A percentile compares a stretch with the other conserved stretches of the same genome.
phyloP scores from a whole-genome alignment of 2,113 vertebrate genomes.

The Stercorarius parasiticus region DNA sequence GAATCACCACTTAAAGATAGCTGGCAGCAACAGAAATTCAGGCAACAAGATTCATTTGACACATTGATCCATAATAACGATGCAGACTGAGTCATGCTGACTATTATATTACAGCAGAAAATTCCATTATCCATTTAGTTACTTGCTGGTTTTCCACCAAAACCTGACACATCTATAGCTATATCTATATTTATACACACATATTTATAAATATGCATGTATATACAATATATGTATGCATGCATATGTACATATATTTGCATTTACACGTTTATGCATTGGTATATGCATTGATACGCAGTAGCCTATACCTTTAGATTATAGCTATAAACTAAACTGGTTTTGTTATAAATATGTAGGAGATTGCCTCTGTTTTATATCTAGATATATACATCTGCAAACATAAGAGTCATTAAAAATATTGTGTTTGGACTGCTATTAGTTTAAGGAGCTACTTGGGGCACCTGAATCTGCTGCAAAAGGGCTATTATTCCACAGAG shows the following conservation, averaged over 20 bases:
- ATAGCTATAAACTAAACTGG: background rate
- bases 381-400: background rate
- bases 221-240: background rate
- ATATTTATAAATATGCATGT: background rate
- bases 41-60: constrained; percentile 19
- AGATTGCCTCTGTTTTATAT: background rate
- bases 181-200: background rate
- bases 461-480: background rate
- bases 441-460: background rate
- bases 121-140: background rate
- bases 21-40: background rate
- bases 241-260: background rate
- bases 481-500: background rate
- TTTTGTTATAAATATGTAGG: background rate
- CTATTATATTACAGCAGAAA: background rate
- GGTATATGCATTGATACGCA: background rate
- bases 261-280: background rate
- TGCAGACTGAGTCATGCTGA: constrained; percentile 5
- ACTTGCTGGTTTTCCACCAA: background rate
- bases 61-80: background rate
- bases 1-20: constrained; percentile 10
- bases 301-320: background rate
- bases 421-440: background rate
- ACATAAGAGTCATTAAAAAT: background rate
- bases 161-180: background rate